phyloP scores from a whole-genome alignment of 92 coral and sea anemone genomes.

The Zoanthus sociatus region DNA sequence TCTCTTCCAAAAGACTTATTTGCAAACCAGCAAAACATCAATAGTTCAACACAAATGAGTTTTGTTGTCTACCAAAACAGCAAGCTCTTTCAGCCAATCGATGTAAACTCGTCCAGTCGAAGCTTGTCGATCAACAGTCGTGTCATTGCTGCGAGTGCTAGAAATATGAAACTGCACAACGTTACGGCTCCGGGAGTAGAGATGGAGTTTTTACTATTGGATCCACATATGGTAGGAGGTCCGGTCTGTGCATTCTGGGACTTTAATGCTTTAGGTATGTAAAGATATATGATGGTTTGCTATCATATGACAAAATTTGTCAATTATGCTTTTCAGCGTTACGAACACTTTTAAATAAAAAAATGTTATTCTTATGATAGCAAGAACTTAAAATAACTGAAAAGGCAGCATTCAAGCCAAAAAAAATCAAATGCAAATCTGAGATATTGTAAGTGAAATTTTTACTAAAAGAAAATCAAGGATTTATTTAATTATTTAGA shows the following conservation, averaged over 20 bases:
- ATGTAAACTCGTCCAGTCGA: conserved; percentile 42
- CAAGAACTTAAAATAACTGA: no score
- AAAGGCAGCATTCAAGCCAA: no score
- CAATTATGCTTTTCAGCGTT: no score
- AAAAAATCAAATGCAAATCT: no score
- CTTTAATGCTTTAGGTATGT: conserved; percentile 58
- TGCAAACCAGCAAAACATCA: conserved; percentile 40
- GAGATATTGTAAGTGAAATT: no score
- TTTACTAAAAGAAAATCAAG: no score
- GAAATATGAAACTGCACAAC: conserved; percentile 56
- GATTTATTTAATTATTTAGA: no score
- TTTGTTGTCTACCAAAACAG: conserved; percentile 78
- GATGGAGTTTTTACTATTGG: conserved; percentile 57
- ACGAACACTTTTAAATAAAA: no score
- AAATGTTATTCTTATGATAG: no score
- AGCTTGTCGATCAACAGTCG: conserved; percentile 58
- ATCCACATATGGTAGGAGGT: not conserved
- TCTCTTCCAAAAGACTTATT: conserved; percentile 64
- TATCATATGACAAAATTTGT: not conserved
- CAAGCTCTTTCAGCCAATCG: conserved; percentile 77
- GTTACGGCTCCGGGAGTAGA: conserved; percentile 59
- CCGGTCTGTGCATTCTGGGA: conserved; percentile 68
- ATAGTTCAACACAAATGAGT: conserved; percentile 57
- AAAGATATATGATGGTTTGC: not conserved
- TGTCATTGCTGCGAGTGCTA: conserved; percentile 62